Evolutionary conservation across 2,888 invertebrate genomes (phyloP).

Genomic region (Pyrrhosoma nymphula): DNA sequence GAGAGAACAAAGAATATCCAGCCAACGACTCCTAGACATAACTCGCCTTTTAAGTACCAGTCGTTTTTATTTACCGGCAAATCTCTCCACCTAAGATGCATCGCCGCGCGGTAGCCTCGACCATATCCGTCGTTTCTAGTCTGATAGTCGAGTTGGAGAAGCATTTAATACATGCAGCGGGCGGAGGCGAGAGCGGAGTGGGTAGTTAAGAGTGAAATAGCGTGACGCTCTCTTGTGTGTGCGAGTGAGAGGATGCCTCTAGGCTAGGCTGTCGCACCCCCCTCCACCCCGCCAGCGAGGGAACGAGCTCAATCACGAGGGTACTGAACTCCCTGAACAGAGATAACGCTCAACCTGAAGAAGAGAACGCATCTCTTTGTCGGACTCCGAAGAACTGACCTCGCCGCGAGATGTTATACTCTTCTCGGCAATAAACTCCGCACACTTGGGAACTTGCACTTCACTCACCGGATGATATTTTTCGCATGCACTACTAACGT

Average conservation of each 20-base stretch:
- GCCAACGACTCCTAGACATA: too few species aligned
- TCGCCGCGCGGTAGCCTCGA: background rate
- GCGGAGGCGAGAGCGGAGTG: background rate
- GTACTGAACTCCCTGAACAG: background rate
- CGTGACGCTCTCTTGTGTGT: background rate
- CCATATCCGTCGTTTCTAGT: background rate
- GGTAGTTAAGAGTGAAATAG: slow-evolving; percentile 19
- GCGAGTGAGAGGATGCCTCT: background rate
- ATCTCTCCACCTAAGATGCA: background rate
- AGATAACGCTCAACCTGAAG: background rate
- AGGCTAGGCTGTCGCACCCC: background rate
- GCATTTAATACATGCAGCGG: slow-evolving; percentile 16
- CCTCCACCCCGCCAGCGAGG: background rate
- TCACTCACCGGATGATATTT: too few species aligned
- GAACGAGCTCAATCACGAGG: background rate
- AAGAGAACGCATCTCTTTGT: slow-evolving; percentile 15
- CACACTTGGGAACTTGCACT: background rate
- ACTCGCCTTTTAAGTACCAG: background rate
- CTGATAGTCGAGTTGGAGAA: background rate
- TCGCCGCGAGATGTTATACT: background rate
- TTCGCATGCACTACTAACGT: too few species aligned
- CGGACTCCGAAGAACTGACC: background rate
- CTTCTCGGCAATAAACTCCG: background rate
- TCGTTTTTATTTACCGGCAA: background rate
- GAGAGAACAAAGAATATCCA: background rate